Evolutionary conservation across 2,113 vertebrate species (phyloP).

Genomic region (Marcusenius ussheri): DNA sequence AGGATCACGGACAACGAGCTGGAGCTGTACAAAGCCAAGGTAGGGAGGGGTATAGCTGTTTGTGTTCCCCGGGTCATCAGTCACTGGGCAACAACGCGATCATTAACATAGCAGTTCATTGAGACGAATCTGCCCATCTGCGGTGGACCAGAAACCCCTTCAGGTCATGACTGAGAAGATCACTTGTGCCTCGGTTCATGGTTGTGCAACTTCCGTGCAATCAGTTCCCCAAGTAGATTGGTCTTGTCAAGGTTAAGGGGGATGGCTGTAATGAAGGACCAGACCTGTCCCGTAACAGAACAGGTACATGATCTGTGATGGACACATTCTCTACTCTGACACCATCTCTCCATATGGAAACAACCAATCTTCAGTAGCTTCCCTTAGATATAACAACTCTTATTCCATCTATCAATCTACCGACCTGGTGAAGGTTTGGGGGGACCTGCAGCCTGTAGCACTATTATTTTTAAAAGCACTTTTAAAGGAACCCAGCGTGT

Average conservation of each 20-base stretch:
- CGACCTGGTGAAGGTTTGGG: neutral
- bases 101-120: neutral
- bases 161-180: neutral
- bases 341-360: neutral
- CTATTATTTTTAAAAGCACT: neutral
- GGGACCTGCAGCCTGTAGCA: neutral
- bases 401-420: neutral
- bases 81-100: neutral
- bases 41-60: constrained; percentile 31
- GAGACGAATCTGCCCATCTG: neutral
- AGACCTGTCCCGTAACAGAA: neutral
- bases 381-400: neutral
- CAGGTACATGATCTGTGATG: neutral
- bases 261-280: neutral
- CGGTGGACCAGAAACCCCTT: neutral
- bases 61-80: neutral
- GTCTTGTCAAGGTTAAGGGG: neutral
- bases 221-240: neutral
- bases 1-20: constrained; percentile 94
- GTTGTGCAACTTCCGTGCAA: neutral
- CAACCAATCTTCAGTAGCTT: neutral
- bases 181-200: neutral
- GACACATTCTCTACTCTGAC: neutral
- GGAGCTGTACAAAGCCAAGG: constrained; percentile 93
- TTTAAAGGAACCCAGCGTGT: neutral